Conservation (phyloP, 2,113 vertebrate species). For the Polypterus bichir region DNA sequence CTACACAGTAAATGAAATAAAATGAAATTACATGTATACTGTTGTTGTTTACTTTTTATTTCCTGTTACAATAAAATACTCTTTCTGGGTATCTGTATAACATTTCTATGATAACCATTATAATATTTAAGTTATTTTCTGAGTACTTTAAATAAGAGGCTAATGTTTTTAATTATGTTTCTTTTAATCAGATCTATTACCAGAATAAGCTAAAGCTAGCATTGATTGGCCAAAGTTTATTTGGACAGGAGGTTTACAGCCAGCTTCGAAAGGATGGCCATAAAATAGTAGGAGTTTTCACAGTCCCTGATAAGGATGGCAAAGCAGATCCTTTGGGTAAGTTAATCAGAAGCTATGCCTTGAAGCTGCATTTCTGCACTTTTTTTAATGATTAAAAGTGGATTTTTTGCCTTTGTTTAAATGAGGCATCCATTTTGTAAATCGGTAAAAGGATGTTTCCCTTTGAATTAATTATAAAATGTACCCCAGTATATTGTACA, state of each 20-base stretch:
- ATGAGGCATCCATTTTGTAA: too few relatives aligned
- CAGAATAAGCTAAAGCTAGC: constrained; percentile 84
- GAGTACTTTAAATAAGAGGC: neutral
- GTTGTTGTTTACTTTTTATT: neutral
- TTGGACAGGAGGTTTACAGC: constrained; percentile 91
- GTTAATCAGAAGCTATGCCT: constrained; percentile 23
- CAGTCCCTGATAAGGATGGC: constrained; percentile 88
- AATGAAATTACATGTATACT: neutral
- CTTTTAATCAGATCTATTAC: constrained; percentile 50
- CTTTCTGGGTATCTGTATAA: neutral
- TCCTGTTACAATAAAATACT: neutral
- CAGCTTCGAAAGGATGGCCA: constrained; percentile 80
- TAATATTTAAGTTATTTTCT: neutral
- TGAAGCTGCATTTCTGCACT: too few relatives aligned
- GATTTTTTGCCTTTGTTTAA: too few relatives aligned
- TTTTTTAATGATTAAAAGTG: too few relatives aligned
- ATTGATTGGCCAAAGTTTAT: constrained; percentile 91
- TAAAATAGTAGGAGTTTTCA: constrained; percentile 89
- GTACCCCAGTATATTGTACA: too few relatives aligned
- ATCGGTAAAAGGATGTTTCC: too few relatives aligned
- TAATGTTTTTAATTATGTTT: neutral
- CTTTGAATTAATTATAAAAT: too few relatives aligned
- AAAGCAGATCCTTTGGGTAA: constrained; percentile 91
- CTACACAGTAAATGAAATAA: neutral
- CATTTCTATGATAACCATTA: neutral